Evolutionary conservation across 1,140 invertebrate species (phyloP), one percentile per base, ranked within the genome.

Genomic region (Euura lappo): DNA sequence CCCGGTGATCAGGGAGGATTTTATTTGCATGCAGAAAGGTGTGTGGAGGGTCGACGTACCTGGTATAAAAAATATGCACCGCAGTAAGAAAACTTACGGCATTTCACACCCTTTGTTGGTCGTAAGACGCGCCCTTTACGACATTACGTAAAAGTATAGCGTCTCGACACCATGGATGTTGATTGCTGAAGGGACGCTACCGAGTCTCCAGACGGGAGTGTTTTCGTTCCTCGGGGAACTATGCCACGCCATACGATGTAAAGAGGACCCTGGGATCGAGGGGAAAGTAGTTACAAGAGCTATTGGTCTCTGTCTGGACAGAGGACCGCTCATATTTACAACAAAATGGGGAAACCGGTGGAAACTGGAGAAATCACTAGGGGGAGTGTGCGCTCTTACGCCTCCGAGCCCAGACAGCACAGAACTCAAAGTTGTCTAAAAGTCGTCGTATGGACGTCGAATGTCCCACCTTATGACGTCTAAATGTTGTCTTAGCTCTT

Each of bases 281-380:
- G 65, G 74, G 75, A 75, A 82, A 82, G 79, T 81, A 79, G 77
- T 81, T 82, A 81, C 81, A 78, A 80, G 81, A 75, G 79, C 82
- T 80, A 83, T 83, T 77, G 78, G 75, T 83, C 82, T 82, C 80
- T 83, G 82, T 83, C 82, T 77, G 76, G 80, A 83, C 79, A 80
- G 83, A 82, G 81, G 74, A 83, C 80, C 79, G 81, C 79, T 83
- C 82, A 83, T 83, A 83, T 83, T 83, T 83, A 83, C 81, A 79
- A 83, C 75, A 10, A 60, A 60, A 8, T 60, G 51, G 51, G n/a
- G n/a, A n/a, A n/a, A n/a, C n/a, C n/a, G n/a, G n/a, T n/a, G n/a
- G n/a, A 60, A 60, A 60, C 51, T 10, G 51, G 51, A 10, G 51
- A 60, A 60, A n/a, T 10, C 51, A 60, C 51, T 60, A 10, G 51